These are phyloP conservation scores for Araneus ventricosus DNA, from an alignment of 1,140 invertebrate genomes.

Conservation along the genomic window DNA sequence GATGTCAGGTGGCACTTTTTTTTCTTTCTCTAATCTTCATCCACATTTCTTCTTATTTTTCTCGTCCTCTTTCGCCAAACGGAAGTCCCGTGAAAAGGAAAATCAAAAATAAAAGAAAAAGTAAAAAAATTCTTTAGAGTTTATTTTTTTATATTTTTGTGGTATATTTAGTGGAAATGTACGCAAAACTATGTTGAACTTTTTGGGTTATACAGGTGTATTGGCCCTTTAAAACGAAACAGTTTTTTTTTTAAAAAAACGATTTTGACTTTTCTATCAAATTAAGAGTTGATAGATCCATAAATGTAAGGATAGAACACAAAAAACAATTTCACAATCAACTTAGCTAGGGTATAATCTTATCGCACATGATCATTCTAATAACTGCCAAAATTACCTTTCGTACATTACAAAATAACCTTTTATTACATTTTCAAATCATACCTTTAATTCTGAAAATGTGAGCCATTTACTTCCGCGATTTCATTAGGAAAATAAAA, in stretches of 20 bases:
- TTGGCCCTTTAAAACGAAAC: neutral
- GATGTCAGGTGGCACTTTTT: conserved; percentile 67
- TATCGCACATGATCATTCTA: too few species aligned
- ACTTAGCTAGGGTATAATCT: too few species aligned
- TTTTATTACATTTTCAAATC: too few species aligned
- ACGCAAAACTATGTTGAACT: conserved; percentile 30
- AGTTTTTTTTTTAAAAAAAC: neutral
- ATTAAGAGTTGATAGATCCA: too few species aligned
- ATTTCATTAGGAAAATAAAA: too few species aligned
- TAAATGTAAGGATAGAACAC: too few species aligned
- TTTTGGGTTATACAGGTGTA: conserved; percentile 2
- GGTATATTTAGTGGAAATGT: conserved; percentile 13
- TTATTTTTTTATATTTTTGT: neutral
- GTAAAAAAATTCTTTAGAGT: conserved; percentile 23
- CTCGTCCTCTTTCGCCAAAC: conserved; percentile 61
- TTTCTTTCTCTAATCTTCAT: neutral
- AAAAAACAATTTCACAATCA: too few species aligned
- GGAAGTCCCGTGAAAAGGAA: conserved; percentile 64
- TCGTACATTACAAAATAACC: too few species aligned
- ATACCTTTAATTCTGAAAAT: too few species aligned
- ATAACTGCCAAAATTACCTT: too few species aligned
- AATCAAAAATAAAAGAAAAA: conserved; percentile 43
- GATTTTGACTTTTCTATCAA: too few species aligned
- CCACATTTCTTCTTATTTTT: conserved; percentile 12
- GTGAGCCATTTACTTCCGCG: too few species aligned